Evolutionary conservation across 1,140 invertebrate species (phyloP).

Genomic region (Drosophila ambigua): DNA sequence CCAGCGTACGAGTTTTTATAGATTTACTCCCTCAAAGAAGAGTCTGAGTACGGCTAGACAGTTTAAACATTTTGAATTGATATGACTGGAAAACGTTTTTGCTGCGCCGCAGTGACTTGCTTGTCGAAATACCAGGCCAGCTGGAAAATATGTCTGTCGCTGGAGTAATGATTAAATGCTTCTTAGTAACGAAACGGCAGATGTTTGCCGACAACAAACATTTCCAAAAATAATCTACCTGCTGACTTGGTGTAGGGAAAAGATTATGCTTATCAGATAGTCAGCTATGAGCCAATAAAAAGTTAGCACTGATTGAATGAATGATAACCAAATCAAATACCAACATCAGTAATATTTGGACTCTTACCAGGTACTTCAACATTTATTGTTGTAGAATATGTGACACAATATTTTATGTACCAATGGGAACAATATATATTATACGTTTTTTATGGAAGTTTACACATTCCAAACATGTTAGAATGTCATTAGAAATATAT

Average conservation of each 20-base stretch:
- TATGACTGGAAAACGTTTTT: neutral
- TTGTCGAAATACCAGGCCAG: neutral
- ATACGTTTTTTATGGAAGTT: too few relatives aligned
- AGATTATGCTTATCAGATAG: neutral
- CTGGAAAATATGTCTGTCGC: neutral
- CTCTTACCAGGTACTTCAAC: too few relatives aligned
- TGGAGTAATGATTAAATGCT: constrained; percentile 25
- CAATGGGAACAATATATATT: too few relatives aligned
- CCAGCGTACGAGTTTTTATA: constrained; percentile 5
- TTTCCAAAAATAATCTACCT: neutral
- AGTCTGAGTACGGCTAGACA: neutral
- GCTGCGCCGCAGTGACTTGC: constrained; percentile 14
- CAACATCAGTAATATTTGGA: too few relatives aligned
- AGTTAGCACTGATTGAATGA: too few relatives aligned
- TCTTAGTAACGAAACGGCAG: neutral
- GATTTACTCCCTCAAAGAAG: neutral
- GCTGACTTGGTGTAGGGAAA: neutral
- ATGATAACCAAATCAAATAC: too few relatives aligned
- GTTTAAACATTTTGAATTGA: neutral
- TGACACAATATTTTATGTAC: too few relatives aligned
- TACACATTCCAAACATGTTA: too few relatives aligned
- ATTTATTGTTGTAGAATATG: too few relatives aligned
- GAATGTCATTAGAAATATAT: too few relatives aligned
- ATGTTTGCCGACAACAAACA: constrained; percentile 11
- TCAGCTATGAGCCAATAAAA: too few relatives aligned